A percentile compares a stretch with the other conserved stretches of the same genome.
These are phyloP conservation scores for Rhopalosiphum maidis DNA, from an alignment of 1,140 invertebrate species.

Conservation along the genomic window DNA sequence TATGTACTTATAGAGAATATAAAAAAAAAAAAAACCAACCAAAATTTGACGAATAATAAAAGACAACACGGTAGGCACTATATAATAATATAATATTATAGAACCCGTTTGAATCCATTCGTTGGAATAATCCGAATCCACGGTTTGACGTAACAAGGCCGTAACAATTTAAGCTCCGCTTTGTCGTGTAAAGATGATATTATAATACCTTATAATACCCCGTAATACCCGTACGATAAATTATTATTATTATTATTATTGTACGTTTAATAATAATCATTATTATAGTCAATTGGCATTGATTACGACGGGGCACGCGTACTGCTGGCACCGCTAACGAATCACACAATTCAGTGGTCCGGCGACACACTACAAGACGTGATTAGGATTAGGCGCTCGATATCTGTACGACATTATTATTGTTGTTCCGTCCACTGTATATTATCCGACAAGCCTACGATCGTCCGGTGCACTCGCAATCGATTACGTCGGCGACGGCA, in stretches of 20 bases:
- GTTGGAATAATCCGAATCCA: not conserved
- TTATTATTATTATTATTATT: not conserved
- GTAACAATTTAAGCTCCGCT: not conserved
- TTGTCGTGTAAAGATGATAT: not conserved
- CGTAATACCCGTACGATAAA: not conserved
- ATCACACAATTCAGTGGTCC: not conserved
- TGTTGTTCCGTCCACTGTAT: not conserved
- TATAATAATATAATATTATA: not conserved
- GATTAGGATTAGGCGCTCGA: not conserved
- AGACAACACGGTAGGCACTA: not conserved
- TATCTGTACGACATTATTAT: not conserved
- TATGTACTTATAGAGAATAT: not conserved
- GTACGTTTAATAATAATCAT: not conserved
- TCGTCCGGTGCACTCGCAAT: not conserved
- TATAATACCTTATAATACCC: not conserved
- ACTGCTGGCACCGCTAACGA: not conserved
- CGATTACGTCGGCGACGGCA: not conserved
- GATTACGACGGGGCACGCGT: not conserved
- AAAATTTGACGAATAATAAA: not conserved
- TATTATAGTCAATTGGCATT: conserved; percentile 3
- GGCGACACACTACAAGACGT: not conserved
- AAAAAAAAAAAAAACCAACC: not conserved
- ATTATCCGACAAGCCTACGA: not conserved
- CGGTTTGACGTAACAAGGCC: too few relatives aligned
- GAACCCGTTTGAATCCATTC: not conserved